Conservation (phyloP, 2,113 vertebrate genomes). For the Antennarius striatus region DNA sequence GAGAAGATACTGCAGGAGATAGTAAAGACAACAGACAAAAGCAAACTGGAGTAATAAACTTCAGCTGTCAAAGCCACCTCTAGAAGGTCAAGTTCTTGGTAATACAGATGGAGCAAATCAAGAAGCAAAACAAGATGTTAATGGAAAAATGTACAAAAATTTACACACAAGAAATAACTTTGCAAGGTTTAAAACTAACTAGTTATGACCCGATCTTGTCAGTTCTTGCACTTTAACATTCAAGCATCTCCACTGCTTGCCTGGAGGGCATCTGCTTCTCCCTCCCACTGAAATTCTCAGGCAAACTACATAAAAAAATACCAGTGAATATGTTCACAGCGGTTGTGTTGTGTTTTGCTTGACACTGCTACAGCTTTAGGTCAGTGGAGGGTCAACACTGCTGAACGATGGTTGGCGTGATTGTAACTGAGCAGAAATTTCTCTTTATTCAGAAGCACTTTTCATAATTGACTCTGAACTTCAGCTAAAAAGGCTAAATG, state of each 20-base stretch:
- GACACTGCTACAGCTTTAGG: slow-evolving; percentile 51
- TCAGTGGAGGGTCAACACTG: slow-evolving; percentile 43
- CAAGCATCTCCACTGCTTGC: slow-evolving; percentile 23
- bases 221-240: slow-evolving; percentile 9
- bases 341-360: slow-evolving; percentile 34
- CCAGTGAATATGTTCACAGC: slow-evolving; percentile 52
- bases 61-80: slow-evolving; percentile 55
- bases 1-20: slow-evolving; percentile 33
- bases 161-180: background rate
- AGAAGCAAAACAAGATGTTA: slow-evolving; percentile 11
- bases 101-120: slow-evolving; percentile 12
- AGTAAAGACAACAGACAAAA: slow-evolving; percentile 20
- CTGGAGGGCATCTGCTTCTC: slow-evolving; percentile 43
- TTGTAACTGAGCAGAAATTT: slow-evolving; percentile 11
- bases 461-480: slow-evolving; percentile 9
- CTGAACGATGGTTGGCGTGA: slow-evolving; percentile 50
- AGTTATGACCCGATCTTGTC: slow-evolving; percentile 1
- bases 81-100: slow-evolving; percentile 41
- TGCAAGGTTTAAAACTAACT: slow-evolving; percentile 2
- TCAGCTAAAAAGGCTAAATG: slow-evolving; percentile 10
- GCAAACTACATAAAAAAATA: slow-evolving; percentile 51
- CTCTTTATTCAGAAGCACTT: slow-evolving; percentile 7
- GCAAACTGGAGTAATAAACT: slow-evolving; percentile 47
- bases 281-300: slow-evolving; percentile 46
- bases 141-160: slow-evolving; percentile 11